Evolutionary conservation across 2,888 invertebrate species (phyloP).

Genomic region (Oligia latruncula): DNA sequence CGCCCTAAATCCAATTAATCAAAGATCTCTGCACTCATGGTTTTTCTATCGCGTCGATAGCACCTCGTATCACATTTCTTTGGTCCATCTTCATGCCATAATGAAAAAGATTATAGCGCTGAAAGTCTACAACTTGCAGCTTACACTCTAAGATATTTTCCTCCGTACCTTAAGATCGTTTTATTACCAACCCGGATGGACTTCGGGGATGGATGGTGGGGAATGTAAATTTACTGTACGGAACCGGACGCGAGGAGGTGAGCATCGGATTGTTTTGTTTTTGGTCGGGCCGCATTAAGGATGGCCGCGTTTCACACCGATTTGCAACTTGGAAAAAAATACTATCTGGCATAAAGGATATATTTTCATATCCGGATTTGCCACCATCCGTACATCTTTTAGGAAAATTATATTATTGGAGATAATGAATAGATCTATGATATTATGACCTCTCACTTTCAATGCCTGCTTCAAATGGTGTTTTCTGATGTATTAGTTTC

Average conservation of each 20-base stretch:
- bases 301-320: conserved; percentile 75
- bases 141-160: conserved; percentile 84
- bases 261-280: conserved; percentile 89
- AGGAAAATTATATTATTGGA: background rate
- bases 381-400: background rate
- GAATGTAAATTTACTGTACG: conserved; percentile 89
- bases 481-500: background rate
- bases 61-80: background rate
- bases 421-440: background rate
- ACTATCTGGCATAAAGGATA: background rate
- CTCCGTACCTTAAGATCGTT: conserved; percentile 88
- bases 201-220: conserved; percentile 89
- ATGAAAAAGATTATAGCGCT: conserved; percentile 52
- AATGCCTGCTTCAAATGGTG: background rate
- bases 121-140: conserved; percentile 60
- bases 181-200: conserved; percentile 89
- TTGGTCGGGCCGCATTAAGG: conserved; percentile 84
- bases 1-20: background rate
- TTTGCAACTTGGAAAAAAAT: conserved; percentile 41
- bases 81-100: background rate
- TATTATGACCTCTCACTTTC: background rate
- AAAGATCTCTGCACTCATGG: background rate
- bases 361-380: background rate
- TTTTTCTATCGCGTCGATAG: background rate
- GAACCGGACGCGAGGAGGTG: conserved; percentile 89